Base-by-base conservation (phyloP, 2,888 invertebrate species). In the Pedicia rivosa region DNA sequence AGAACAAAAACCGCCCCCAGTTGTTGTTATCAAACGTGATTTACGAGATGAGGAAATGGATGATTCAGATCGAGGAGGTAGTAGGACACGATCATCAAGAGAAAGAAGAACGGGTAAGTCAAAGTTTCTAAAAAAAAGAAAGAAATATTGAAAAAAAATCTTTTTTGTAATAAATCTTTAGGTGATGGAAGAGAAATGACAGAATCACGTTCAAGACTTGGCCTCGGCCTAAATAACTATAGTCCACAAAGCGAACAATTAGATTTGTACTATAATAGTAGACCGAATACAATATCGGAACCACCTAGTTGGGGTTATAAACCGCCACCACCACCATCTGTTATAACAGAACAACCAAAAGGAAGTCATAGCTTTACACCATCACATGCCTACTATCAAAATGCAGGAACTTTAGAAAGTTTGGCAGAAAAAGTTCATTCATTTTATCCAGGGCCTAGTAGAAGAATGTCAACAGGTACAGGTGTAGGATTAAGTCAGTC, bases 371-470 rank as follows among this genome's bases (percentile, higher is more conserved):
- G 86, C 53, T 88, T 86, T 59, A 84, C 84, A 43, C 62, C 62
- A 10, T 62, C 62, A 36, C 59, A 60, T 43, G 84, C 86, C 5
- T 90, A 87, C 59, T 87, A 88, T 55, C 71, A 87, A 43, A 88
- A 88, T 56, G 62, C 62, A 1, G 62, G 61, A 35, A 90, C 90
- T 2, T 61, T 90, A 46, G 90, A 90, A 56, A 88, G 87, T 51
- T 68, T 91, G 37, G 88, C 90, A 5, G 90, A 91, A 58, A 88
- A 88, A 63, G 88, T 90, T 38, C 90, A 90, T 58, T 79, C 87
- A 37, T 87, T 84, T 60, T 83, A 84, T 53, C 70, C 72, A n/a
- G 71, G 72, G 19, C 63, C 64, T 41, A 59, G 64, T 24, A 57
- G 75, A 34, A 65, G 77, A 42, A 74, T 77, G 72, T 75, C 76